Percentiles rank a stretch among this genome's conserved stretches.
These are phyloP conservation scores for Chaetodon trifascialis DNA, from an alignment of 2,113 vertebrate species.

Conservation along the genomic window DNA sequence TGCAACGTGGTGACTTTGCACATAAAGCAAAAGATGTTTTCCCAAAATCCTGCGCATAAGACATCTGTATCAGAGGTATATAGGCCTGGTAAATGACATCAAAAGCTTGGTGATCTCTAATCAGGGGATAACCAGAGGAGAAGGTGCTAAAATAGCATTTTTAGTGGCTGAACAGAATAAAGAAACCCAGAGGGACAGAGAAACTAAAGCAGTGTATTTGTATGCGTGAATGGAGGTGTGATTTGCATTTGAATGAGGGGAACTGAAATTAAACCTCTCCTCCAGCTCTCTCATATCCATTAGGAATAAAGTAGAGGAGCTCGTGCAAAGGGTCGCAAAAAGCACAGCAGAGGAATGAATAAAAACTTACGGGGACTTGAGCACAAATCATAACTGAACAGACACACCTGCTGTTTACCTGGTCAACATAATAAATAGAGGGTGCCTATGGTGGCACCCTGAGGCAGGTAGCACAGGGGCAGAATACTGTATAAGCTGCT, in stretches of 20 bases:
- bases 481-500: no score
- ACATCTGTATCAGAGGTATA: not conserved
- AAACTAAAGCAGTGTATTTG: not conserved
- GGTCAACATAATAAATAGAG: no score
- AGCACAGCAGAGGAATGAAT: not conserved
- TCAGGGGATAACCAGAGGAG: not conserved
- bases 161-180: not conserved
- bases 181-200: not conserved
- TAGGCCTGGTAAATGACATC: not conserved
- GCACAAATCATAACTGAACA: not conserved
- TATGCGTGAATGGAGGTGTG: not conserved
- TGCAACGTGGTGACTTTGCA: not conserved
- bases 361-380: not conserved
- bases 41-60: not conserved
- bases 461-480: no score
- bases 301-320: not conserved
- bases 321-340: not conserved
- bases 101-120: not conserved
- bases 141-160: not conserved
- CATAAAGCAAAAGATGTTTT: not conserved
- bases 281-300: not conserved
- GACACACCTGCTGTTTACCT: not conserved
- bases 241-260: constrained; percentile 1
- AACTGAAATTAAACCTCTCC: not conserved
- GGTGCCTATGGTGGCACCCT: no score